phyloP scores from a whole-genome alignment of 1,140 invertebrate species.

The Antheraea mylitta region DNA sequence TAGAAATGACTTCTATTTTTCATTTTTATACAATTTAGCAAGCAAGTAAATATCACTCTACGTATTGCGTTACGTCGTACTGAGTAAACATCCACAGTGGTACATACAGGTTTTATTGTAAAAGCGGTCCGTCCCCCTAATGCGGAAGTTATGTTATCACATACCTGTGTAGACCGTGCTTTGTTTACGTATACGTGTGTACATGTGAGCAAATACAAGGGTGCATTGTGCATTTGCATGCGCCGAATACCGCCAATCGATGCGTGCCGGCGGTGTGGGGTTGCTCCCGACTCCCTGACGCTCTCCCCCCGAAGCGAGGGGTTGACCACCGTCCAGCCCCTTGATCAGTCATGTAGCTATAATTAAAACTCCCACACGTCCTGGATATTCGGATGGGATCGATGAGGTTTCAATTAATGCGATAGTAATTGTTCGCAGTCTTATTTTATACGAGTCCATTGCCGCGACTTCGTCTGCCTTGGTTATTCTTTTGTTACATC shows the following conservation, averaged over 20 bases:
- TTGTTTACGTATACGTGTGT: not conserved
- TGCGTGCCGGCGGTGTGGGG: slow-evolving; percentile 35
- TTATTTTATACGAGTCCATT: not conserved
- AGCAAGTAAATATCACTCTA: too few relatives aligned
- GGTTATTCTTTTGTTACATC: too few relatives aligned
- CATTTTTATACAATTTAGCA: too few relatives aligned
- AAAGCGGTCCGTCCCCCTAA: not conserved
- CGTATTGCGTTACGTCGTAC: too few relatives aligned
- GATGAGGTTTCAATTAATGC: not conserved
- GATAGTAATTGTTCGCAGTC: not conserved
- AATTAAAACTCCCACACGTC: slow-evolving; percentile 28
- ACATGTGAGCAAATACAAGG: slow-evolving; percentile 2
- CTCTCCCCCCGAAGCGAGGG: slow-evolving; percentile 9
- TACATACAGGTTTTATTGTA: not conserved
- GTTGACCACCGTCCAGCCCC: slow-evolving; percentile 13
- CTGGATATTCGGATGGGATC: slow-evolving; percentile 13
- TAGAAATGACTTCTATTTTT: too few relatives aligned
- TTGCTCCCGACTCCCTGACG: slow-evolving; percentile 9
- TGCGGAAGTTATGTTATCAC: slow-evolving; percentile 2
- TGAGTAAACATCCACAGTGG: too few relatives aligned
- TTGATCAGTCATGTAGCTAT: slow-evolving; percentile 18
- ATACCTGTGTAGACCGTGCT: not conserved
- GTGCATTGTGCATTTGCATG: slow-evolving; percentile 57
- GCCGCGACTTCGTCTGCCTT: too few relatives aligned
- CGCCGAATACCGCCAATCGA: slow-evolving; percentile 51